A percentile compares a stretch with the other conserved stretches of the same genome.
phyloP scores from a whole-genome alignment of 2,113 vertebrate genomes.

The Nerophis ophidion region DNA sequence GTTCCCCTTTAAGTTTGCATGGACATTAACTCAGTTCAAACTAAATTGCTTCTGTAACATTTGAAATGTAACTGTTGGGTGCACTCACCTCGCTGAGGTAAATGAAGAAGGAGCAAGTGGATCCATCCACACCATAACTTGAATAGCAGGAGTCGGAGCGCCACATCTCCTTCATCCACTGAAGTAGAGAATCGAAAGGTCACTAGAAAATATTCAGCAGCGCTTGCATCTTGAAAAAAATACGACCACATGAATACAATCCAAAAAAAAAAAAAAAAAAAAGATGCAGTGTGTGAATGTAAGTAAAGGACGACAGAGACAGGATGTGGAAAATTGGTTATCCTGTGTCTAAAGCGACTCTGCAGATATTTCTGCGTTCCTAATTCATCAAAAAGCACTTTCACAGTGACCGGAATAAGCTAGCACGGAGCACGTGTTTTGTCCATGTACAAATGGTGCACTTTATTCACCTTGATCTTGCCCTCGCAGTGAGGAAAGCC shows the following conservation, averaged over 20 bases:
- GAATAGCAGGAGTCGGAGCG: conserved; percentile 89
- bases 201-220: background rate
- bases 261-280: background rate
- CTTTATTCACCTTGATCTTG: conserved; percentile 85
- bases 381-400: background rate
- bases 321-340: background rate
- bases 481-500: conserved; percentile 97
- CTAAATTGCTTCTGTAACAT: background rate
- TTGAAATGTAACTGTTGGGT: background rate
- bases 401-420: background rate
- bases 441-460: background rate
- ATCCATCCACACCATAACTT: conserved; percentile 92
- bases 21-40: background rate
- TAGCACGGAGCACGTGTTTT: background rate
- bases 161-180: conserved; percentile 99
- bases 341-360: background rate
- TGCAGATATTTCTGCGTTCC: background rate
- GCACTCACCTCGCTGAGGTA: conserved; percentile 97
- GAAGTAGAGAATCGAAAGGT: conserved; percentile 23
- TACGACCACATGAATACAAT: background rate
- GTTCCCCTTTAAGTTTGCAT: too few relatives aligned
- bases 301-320: too few relatives aligned
- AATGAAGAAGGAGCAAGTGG: conserved; percentile 96
- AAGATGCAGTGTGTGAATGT: too few relatives aligned
- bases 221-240: background rate